These are phyloP conservation scores for Sakesphorus luctuosus DNA, from an alignment of 2,113 vertebrate genomes.

Conservation along the genomic window DNA sequence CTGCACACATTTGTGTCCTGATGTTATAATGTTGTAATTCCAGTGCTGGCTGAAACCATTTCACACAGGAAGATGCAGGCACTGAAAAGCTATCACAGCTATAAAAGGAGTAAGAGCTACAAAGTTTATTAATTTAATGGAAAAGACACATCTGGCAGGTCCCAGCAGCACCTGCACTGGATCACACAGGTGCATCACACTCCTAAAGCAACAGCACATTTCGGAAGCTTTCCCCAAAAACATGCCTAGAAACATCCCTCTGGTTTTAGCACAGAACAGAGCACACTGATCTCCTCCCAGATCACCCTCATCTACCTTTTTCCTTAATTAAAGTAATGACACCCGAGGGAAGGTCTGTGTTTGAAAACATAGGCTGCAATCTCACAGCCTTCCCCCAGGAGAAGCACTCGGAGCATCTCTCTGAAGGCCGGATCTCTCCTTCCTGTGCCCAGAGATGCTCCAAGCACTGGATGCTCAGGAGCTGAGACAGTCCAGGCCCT, in stretches of 20 bases:
- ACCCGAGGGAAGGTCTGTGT: neutral
- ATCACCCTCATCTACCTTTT: neutral
- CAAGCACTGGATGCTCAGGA: fast-evolving
- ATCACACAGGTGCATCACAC: fast-evolving
- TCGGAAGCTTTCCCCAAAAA: neutral
- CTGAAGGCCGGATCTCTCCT: neutral
- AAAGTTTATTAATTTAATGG: neutral
- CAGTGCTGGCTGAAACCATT: neutral
- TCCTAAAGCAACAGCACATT: fast-evolving
- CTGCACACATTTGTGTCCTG: neutral
- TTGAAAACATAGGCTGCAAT: neutral
- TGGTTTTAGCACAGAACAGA: neutral
- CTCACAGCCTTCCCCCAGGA: neutral
- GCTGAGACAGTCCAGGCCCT: neutral
- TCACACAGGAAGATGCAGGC: neutral
- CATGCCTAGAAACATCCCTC: neutral
- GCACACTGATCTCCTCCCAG: neutral
- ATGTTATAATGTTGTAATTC: neutral
- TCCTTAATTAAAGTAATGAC: slow-evolving; percentile 26
- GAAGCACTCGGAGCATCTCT: neutral
- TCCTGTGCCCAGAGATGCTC: neutral
- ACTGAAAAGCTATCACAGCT: neutral
- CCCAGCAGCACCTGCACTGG: neutral
- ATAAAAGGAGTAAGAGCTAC: neutral
- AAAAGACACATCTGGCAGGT: neutral